Conservation (phyloP, 2,888 invertebrate genomes). For the Melolontha melolontha region DNA sequence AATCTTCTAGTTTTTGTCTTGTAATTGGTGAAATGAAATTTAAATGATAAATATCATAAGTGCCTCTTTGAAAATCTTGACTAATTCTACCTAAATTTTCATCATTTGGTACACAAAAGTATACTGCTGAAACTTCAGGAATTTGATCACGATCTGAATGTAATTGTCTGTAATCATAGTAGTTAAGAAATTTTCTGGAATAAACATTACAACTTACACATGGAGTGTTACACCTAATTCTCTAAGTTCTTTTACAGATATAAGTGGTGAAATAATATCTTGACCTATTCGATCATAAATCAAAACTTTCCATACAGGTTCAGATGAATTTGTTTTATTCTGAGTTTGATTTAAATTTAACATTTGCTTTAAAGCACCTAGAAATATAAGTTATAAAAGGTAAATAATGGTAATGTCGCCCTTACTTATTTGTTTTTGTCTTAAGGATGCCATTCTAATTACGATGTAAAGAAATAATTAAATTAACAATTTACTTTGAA, state of each 20-base stretch:
- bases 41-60: slow-evolving; percentile 95
- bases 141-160: slow-evolving; percentile 93
- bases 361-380: slow-evolving; percentile 95
- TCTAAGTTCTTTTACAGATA: slow-evolving; percentile 94
- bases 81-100: slow-evolving; percentile 95
- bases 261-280: slow-evolving; percentile 96
- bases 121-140: slow-evolving; percentile 98
- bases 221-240: slow-evolving; percentile 98
- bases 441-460: slow-evolving; percentile 72
- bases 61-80: slow-evolving; percentile 87
- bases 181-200: slow-evolving; percentile 19
- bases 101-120: slow-evolving; percentile 96
- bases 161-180: slow-evolving; percentile 74
- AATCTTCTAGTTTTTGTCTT: slow-evolving; percentile 92
- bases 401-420: slow-evolving; percentile 42
- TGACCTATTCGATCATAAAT: slow-evolving; percentile 97
- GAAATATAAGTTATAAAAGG: slow-evolving; percentile 46
- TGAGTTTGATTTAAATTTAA: slow-evolving; percentile 89
- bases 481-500: slow-evolving; percentile 25
- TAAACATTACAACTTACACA: slow-evolving; percentile 76
- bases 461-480: neutral
- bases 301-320: slow-evolving; percentile 96
- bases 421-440: slow-evolving; percentile 80
- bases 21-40: slow-evolving; percentile 98
- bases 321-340: slow-evolving; percentile 80